Evolutionary conservation across 2,797 vertebrate species (phyloP), one percentile per base, ranked within the genome.

Genomic region (Nannoperca australis): DNA sequence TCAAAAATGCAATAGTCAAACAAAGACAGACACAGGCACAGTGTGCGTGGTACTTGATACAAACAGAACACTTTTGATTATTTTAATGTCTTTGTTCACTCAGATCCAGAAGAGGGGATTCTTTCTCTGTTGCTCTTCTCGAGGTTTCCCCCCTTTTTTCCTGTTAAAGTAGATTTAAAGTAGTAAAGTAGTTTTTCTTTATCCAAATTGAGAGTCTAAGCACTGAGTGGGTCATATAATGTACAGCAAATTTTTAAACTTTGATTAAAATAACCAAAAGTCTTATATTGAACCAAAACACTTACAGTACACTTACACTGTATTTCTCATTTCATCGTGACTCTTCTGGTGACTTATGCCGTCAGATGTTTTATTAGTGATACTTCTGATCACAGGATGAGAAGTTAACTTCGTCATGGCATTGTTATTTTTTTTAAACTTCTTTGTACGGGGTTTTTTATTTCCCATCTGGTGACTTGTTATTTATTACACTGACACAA

Each of bases 1-100:
- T 80, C 50, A 88, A 70, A 22, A 78, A 81, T 71, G 67, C 83
- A 79, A 71, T 73, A 81, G 87, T 90, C 84, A 58, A 90, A 84
- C 38, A 78, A 59, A 75, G 84, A 27, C 60, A 75, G 84, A 27
- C 60, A n/a, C n/a, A n/a, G 32, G 56, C 44, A 49, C 45, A 62
- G 36, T 59, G 73, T 67, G 74, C 70, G 61, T 77, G 44, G 56
- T 42, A 9, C 79, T 78, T 69, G 61, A 81, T 59, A 63, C 32
- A 86, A 38, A 38, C n/a, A 34, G 45, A 82, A 87, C 68, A 55
- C 82, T 80, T 83, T 60, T 60, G 36, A 53, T 51, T 38, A 24
- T 67, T 56, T 27, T 3, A 5, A 55, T 22, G 15, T n/a, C 7
- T 36, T 42, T 51, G 9, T n/a, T 7, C 30, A 27, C 34, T 7